Percentiles rank a stretch among this genome's conserved stretches.
phyloP scores from a whole-genome alignment of 1,140 invertebrate species.

The Ladona fulva region DNA sequence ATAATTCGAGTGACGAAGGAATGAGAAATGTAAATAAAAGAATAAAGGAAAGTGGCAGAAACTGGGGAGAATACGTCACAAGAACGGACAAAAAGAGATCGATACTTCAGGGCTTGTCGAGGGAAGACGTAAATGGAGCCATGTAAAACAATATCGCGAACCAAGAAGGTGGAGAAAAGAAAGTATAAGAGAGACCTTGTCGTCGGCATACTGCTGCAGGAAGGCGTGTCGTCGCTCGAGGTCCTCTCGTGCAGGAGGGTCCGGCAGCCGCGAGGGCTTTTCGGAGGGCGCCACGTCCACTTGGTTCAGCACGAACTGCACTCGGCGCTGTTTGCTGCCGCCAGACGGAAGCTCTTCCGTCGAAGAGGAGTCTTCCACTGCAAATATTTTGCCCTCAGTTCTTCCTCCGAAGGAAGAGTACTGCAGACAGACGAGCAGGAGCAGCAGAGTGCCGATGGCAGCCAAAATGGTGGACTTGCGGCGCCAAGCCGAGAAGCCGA shows the following conservation, averaged over 20 bases:
- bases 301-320: conserved; percentile 12
- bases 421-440: conserved; percentile 30
- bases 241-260: conserved; percentile 8
- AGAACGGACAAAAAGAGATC: too few species aligned
- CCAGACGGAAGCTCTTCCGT: background rate
- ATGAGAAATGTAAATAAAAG: too few species aligned
- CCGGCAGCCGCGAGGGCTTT: background rate
- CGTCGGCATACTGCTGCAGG: conserved; percentile 4
- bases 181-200: conserved; percentile 10
- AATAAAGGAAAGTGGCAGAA: too few species aligned
- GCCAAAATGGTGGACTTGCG: conserved; percentile 30
- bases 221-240: background rate
- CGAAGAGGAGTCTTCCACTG: background rate
- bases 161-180: too few species aligned
- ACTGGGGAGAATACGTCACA: too few species aligned
- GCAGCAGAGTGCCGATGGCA: conserved; percentile 19
- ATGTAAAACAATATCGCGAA: too few species aligned
- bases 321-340: background rate
- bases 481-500: conserved; percentile 28
- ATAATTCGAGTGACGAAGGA: too few species aligned
- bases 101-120: too few species aligned
- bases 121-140: too few species aligned
- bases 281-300: background rate
- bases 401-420: conserved; percentile 25
- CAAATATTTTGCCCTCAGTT: background rate